These are phyloP conservation scores for Crematogaster levior DNA, from an alignment of 2,888 invertebrate species.

Conservation along the genomic window DNA sequence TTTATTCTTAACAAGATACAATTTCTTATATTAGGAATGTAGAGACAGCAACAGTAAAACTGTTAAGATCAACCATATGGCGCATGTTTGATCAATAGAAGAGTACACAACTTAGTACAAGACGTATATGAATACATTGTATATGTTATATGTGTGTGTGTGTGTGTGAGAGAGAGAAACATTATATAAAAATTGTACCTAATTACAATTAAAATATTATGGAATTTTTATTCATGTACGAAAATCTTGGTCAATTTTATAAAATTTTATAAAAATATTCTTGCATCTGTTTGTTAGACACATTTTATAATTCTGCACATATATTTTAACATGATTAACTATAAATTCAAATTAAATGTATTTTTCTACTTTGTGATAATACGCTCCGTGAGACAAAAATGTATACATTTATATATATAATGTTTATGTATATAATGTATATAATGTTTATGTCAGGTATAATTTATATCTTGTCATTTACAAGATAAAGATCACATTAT, in stretches of 20 bases:
- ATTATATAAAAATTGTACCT: conserved; percentile 29
- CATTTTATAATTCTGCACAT: not conserved
- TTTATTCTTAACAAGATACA: conserved; percentile 53
- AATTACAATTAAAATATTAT: not conserved
- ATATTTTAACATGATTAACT: conserved; percentile 1
- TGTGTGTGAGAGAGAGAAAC: no score
- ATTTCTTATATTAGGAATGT: conserved; percentile 1
- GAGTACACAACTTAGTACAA: conserved; percentile 14
- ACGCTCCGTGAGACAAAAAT: not conserved
- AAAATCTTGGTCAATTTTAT: not conserved
- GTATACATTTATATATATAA: not conserved
- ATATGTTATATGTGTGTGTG: not conserved
- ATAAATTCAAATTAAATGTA: conserved; percentile 22
- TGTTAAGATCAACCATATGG: not conserved
- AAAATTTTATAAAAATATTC: conserved; percentile 26
- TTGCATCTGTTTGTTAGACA: not conserved
- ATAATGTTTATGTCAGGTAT: not conserved
- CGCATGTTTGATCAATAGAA: conserved; percentile 57
- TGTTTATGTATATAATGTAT: not conserved
- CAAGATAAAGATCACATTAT: conserved; percentile 17
- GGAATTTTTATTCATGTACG: not conserved
- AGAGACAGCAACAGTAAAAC: conserved; percentile 2
- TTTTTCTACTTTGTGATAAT: conserved; percentile 1
- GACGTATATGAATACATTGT: not conserved
- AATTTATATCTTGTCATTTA: not conserved